A percentile compares a stretch with the other conserved stretches of the same genome.
Conservation (phyloP, 2,113 vertebrate species). For the Antechinus flavipes region DNA sequence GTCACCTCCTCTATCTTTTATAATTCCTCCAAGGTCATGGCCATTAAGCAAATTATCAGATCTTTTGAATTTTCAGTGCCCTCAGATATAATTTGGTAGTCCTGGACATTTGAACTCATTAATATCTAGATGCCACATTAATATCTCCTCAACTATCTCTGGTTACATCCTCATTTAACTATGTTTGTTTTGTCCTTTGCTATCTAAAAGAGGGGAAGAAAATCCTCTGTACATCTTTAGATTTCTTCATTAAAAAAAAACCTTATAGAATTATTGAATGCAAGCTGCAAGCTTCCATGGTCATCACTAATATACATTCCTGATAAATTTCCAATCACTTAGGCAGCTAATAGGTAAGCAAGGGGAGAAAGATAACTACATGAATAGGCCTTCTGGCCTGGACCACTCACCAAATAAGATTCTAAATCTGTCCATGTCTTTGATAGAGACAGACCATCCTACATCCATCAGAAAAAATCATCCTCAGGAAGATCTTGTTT, state of each 20-base stretch:
- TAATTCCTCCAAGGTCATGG: too few relatives aligned
- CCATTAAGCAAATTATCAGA: too few relatives aligned
- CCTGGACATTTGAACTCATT: too few relatives aligned
- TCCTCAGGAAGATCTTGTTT: too few relatives aligned
- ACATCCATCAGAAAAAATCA: neutral
- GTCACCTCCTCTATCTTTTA: too few relatives aligned
- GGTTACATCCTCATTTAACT: too few relatives aligned
- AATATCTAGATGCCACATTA: too few relatives aligned
- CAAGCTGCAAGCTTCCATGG: neutral
- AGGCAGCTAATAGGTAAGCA: rapidly evolving
- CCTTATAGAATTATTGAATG: neutral
- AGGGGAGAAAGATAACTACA: neutral
- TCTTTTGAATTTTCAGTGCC: too few relatives aligned
- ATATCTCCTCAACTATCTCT: too few relatives aligned
- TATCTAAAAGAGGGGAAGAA: neutral
- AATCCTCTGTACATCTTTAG: neutral
- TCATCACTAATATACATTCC: neutral
- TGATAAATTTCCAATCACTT: neutral
- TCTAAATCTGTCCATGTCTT: neutral
- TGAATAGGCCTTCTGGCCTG: neutral
- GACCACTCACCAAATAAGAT: neutral
- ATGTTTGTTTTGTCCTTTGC: too few relatives aligned
- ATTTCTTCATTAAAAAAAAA: neutral
- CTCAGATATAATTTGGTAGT: too few relatives aligned
- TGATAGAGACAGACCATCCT: neutral